Conservation (phyloP, 2,888 invertebrate genomes). For the Epistrophe eligans region DNA sequence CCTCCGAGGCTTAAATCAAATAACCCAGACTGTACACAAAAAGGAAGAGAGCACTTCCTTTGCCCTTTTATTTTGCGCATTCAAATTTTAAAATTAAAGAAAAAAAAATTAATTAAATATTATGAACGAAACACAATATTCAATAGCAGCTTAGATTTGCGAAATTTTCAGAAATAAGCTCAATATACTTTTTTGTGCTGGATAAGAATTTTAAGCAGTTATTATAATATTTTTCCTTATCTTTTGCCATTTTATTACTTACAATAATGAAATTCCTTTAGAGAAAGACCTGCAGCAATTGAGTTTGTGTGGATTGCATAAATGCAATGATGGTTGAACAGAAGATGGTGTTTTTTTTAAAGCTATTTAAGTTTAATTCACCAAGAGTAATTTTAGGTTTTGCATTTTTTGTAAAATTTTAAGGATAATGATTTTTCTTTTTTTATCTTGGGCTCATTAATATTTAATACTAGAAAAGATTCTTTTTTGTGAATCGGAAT, state of each 20-base stretch:
- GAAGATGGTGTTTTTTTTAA: too few species aligned
- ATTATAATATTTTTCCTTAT: neutral
- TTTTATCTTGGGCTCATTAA: too few species aligned
- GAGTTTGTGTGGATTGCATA: neutral
- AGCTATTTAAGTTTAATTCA: too few species aligned
- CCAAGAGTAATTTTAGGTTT: too few species aligned
- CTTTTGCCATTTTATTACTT: neutral
- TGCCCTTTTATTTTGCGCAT: neutral
- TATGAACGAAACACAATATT: neutral
- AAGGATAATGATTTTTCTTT: too few species aligned
- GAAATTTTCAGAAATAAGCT: neutral
- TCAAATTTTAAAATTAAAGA: conserved; percentile 3
- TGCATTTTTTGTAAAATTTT: too few species aligned
- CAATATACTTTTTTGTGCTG: neutral
- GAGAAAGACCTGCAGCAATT: neutral
- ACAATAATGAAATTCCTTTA: neutral
- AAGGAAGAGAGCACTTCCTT: neutral
- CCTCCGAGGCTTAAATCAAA: neutral
- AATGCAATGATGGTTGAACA: neutral
- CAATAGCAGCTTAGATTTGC: neutral
- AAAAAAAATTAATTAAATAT: neutral
- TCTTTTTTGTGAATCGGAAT: too few species aligned
- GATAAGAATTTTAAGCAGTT: neutral
- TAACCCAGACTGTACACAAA: neutral
- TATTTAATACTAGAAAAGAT: too few species aligned